Conservation (phyloP, 2,797 vertebrate species). For the Margarornis squamiger region DNA sequence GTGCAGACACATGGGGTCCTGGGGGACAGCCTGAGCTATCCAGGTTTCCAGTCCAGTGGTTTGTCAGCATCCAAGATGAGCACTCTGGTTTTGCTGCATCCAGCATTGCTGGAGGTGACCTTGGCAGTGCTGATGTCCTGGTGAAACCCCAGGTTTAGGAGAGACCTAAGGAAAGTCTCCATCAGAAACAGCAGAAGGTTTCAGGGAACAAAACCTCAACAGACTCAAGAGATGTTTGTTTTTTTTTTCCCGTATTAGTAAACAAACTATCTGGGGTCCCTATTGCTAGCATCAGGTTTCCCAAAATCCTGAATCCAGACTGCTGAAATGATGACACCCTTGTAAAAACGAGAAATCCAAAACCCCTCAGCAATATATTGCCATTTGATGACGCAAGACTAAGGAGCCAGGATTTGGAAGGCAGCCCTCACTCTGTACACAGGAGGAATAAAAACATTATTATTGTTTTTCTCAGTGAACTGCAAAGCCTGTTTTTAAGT, state of each 20-base stretch:
- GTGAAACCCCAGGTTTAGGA: background rate
- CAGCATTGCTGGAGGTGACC: background rate
- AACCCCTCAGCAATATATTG: background rate
- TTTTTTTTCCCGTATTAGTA: background rate
- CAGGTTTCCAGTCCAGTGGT: slow-evolving; percentile 16
- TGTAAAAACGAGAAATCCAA: background rate
- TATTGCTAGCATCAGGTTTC: background rate
- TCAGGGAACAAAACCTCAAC: background rate
- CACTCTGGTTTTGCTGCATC: background rate
- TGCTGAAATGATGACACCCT: background rate
- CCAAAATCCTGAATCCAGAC: background rate
- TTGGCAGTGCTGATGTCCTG: background rate
- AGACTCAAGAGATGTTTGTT: background rate
- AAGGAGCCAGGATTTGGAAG: slow-evolving; percentile 3
- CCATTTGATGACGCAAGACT: background rate
- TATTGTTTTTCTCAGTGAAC: slow-evolving; percentile 49
- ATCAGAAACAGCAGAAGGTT: background rate
- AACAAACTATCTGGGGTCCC: background rate
- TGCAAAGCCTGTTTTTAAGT: slow-evolving; percentile 57
- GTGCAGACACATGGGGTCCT: rapidly evolving
- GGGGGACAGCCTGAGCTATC: background rate
- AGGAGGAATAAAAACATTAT: background rate
- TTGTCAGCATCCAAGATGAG: background rate
- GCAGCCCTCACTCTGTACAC: background rate
- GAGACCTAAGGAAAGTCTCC: background rate